Percentiles rank a stretch among this genome's conserved stretches.
Conservation (phyloP, 2,797 vertebrate genomes). For the Denticeps clupeoides region DNA sequence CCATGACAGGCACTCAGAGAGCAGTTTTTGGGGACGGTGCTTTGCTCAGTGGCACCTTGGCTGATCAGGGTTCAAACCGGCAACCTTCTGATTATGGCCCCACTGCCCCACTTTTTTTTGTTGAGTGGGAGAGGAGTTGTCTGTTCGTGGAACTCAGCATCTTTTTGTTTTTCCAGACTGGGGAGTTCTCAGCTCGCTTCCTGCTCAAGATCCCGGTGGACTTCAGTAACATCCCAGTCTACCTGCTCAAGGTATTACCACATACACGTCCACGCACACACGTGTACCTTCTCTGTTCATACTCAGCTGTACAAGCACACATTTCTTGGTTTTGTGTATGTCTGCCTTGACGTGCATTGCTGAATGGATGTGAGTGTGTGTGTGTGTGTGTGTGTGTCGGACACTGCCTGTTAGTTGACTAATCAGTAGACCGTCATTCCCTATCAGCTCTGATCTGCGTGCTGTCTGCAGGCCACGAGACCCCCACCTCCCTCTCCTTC, state of each 20-base stretch:
- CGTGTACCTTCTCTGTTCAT: neutral
- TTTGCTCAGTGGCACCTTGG: too few species aligned
- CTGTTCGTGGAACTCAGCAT: conserved; percentile 3
- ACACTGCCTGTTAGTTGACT: conserved; percentile 61
- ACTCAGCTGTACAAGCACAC: neutral
- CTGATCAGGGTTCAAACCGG: too few species aligned
- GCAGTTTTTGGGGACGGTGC: too few species aligned
- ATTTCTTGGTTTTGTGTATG: too few species aligned
- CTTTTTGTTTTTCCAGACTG: conserved; percentile 39
- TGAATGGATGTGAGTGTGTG: conserved; percentile 7
- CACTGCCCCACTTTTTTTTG: neutral
- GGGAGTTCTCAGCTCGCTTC: conserved; percentile 93
- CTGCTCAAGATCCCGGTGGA: conserved; percentile 93
- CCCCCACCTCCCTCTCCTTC: conserved; percentile 14
- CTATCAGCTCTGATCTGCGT: conserved; percentile 58
- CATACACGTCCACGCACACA: neutral
- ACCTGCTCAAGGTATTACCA: conserved; percentile 88
- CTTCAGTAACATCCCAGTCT: conserved; percentile 95
- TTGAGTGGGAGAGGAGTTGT: neutral
- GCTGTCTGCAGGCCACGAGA: conserved; percentile 56
- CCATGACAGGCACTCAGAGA: too few species aligned
- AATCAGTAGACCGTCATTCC: conserved; percentile 68
- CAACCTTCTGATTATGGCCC: neutral
- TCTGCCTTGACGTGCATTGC: conserved; percentile 20
- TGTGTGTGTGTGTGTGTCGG: conserved; percentile 23